A percentile compares a stretch with the other conserved stretches of the same genome.
Evolutionary conservation across 2,888 invertebrate genomes (phyloP).

Genomic region (Drosophila tanythrix): DNA sequence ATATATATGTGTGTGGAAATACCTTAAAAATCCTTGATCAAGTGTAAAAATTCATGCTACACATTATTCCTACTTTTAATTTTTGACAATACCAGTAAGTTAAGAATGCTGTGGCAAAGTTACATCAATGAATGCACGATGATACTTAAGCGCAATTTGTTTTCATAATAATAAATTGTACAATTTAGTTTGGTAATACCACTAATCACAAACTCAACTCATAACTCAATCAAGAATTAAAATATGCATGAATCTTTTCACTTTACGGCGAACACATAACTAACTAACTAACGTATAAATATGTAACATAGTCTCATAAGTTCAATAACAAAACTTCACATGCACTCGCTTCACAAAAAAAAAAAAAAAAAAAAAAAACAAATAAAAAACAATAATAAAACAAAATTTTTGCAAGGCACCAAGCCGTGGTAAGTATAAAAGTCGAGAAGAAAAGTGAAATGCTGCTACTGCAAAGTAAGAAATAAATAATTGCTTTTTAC

Average conservation of each 20-base stretch:
- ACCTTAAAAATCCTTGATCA: not conserved
- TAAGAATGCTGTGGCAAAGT: not conserved
- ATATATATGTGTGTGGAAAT: not conserved
- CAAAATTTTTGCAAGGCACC: slow-evolving; percentile 62
- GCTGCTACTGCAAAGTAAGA: slow-evolving; percentile 47
- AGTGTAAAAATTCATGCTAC: not conserved
- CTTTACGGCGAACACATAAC: slow-evolving; percentile 30
- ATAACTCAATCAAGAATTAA: not conserved
- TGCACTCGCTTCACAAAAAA: slow-evolving; percentile 5
- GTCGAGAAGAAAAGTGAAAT: slow-evolving; percentile 68
- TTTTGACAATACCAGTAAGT: not conserved
- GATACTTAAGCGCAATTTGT: not conserved
- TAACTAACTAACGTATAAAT: slow-evolving; percentile 29
- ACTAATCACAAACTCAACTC: not conserved
- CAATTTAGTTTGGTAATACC: not conserved
- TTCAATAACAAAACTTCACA: slow-evolving; percentile 49
- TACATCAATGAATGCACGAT: not conserved
- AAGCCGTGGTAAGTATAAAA: slow-evolving; percentile 37
- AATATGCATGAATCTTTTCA: not conserved
- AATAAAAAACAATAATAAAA: slow-evolving; percentile 26
- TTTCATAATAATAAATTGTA: not conserved
- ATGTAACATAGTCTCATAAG: slow-evolving; percentile 37
- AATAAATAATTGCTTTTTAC: slow-evolving; percentile 55
- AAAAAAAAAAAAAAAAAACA: not conserved
- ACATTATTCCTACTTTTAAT: not conserved